Base-by-base conservation (phyloP, 2,113 vertebrate genomes). In the Danionella cerebrum region DNA sequence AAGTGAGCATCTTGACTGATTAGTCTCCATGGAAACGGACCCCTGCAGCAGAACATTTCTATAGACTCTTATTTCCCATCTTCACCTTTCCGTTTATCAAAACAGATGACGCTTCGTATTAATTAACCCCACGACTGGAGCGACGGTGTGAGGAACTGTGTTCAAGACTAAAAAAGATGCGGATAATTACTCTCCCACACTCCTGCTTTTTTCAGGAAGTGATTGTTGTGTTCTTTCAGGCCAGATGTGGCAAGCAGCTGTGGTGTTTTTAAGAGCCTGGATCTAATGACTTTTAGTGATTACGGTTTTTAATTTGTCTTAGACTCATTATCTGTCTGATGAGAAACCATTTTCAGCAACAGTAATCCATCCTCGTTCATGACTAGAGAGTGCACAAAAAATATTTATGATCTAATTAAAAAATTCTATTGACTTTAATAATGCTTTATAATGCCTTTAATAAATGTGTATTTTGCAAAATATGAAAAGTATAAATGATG, bases 241-340 rank as follows among this genome's bases (percentile, higher is more conserved):
- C 42, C 58, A 45, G 58, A 60, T 45, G 58, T 60, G 58, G 39
- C 3, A 4, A 45, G 58, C 58, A 60, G 25, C 41, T 60, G 57
- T 41, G 5, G 25, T 13, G 6, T 45, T 42, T 45, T 18, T 19
- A 11, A 45, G 39, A 45, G 58, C 24, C 19, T 16, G 42, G 39
- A 60, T 33, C 25, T 29, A 11, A 31, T 60, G 57, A 44, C 39
- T 44, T 44, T 13, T 16, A 45, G 7, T 27, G 29, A 67, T 60
- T 31, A 60, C 45, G 14, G 58, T 44, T 60, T 59, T 44, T 29
- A 44, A 42, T 27, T 2, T 21, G 19, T 18, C 55, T 42, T 59
- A 44, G 1, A 44, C 5, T 42, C 38, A 29, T 59, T 44, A 29
- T 31, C 6, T 10, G 10, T n/a, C 2, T 16, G 50, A 52, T 24